A percentile compares a stretch with the other conserved stretches of the same genome.
These are phyloP conservation scores for Neomonachus schauinslandi DNA, from an alignment of 2,113 vertebrate genomes.

Conservation along the genomic window DNA sequence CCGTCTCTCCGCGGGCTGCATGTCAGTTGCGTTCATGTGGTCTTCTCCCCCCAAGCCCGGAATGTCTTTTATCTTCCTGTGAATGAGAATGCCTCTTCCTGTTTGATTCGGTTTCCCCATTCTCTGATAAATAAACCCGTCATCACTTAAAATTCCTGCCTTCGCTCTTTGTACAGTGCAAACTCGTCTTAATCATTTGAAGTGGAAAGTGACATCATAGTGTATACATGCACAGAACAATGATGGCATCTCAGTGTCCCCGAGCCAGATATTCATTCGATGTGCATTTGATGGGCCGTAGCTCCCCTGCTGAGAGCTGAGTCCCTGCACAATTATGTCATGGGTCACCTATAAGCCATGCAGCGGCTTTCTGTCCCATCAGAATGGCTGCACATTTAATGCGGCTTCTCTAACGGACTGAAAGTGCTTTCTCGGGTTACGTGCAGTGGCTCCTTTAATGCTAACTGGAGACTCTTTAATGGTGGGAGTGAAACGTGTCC, in stretches of 20 bases:
- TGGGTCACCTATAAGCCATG: not conserved
- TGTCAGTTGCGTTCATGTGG: fast-evolving
- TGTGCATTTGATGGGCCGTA: fast-evolving
- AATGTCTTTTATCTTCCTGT: not conserved
- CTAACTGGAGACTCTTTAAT: fast-evolving
- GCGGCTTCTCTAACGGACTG: not conserved
- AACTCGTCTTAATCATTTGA: not conserved
- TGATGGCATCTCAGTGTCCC: fast-evolving
- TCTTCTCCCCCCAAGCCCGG: not conserved
- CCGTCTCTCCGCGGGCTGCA: fast-evolving
- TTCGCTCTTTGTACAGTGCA: not conserved
- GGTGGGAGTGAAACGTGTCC: fast-evolving
- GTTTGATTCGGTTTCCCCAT: not conserved
- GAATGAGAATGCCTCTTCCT: not conserved
- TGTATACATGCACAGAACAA: not conserved
- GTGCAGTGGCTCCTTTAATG: not conserved
- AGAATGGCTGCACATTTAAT: fast-evolving
- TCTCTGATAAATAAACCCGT: not conserved
- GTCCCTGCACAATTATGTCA: fast-evolving
- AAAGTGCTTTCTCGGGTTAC: too few species aligned
- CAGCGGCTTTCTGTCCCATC: too few species aligned
- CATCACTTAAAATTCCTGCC: not conserved
- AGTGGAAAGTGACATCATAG: not conserved
- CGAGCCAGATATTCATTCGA: not conserved
- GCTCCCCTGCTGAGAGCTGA: not conserved